Evolutionary conservation across 2,888 invertebrate species (phyloP), one percentile per base, ranked within the genome.

Genomic region (Periphyllus acericola): DNA sequence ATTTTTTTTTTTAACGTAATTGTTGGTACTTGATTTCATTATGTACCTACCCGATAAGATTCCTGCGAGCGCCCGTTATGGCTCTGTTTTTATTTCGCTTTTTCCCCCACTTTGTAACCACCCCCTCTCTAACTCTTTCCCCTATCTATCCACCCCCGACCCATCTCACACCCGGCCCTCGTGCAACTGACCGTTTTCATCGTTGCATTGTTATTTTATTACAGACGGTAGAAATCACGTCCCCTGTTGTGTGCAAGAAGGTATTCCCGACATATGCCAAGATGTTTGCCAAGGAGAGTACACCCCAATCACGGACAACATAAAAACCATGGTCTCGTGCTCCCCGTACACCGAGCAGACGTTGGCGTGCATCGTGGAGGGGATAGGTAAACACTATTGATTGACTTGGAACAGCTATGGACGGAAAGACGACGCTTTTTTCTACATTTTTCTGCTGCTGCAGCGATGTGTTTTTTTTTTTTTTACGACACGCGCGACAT

Each of bases 251-350:
- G 94, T 95, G 36, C 94, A 95, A 90, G 96, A 96, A 91, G 93
- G 94, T 88, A 95, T 96, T 34, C 96, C 96, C 0, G 96, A 96
- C 91, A 94, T 96, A 90, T 96, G 96, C 91, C 96, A 96, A 91
- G 96, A 96, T 90, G 96, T 96, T 90, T 96, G 96, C 91, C 93
- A 96, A 1, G 96, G 96, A 46, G 96, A 96, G 91, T 96, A 96
- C 92, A 96, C 96, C 0, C 94, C 96, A 0, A 96, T 96, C 89
- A 96, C 96, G 0, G 96, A 96, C 91, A 95, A 95, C 90, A 94
- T 96, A 89, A 95, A 95, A 91, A 96, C 96, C 0, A 96, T 96
- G 90, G 96, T 96, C 91, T 96, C 96, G 4, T 96, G 96, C 91
- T 95, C 96, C 0, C 94, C 95, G 0, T 96, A 96, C 90, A 96